Conservation (phyloP, 2,888 invertebrate genomes). For the Conus canariensis region DNA sequence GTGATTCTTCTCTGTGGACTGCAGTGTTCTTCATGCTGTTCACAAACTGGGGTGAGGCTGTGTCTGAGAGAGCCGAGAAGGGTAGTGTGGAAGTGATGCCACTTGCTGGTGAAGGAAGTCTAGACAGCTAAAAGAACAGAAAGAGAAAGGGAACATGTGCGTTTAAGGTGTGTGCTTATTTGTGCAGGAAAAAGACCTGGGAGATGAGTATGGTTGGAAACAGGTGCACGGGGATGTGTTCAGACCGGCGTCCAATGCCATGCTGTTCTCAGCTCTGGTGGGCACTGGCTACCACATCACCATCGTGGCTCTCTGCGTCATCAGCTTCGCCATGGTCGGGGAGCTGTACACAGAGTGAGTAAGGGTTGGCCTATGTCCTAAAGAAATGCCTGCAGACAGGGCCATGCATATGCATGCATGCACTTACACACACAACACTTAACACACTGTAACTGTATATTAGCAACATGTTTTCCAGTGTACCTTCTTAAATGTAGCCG, state of each 20-base stretch:
- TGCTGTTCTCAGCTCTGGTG: conserved; percentile 95
- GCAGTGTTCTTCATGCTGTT: too few species aligned
- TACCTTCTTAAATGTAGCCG: too few species aligned
- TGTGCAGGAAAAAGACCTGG: conserved; percentile 92
- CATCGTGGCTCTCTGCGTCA: conserved; percentile 94
- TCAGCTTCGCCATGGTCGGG: conserved; percentile 96
- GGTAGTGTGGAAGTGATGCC: too few species aligned
- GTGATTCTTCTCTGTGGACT: too few species aligned
- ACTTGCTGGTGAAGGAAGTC: too few species aligned
- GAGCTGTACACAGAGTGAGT: conserved; percentile 97
- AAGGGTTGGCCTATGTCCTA: not conserved
- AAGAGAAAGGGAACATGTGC: too few species aligned
- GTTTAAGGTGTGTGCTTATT: conserved; percentile 28
- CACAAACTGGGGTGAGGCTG: too few species aligned
- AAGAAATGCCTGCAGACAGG: not conserved
- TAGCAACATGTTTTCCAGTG: too few species aligned
- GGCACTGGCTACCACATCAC: conserved; percentile 97
- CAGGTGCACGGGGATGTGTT: conserved; percentile 99
- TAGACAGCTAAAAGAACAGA: too few species aligned
- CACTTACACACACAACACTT: too few species aligned
- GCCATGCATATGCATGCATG: not conserved
- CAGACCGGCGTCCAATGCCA: conserved; percentile 92
- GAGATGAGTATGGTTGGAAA: conserved; percentile 99
- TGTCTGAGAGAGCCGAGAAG: too few species aligned
- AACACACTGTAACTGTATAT: not conserved